Conservation (phyloP, 2,113 vertebrate genomes). For the Lepidothrix coronata region DNA sequence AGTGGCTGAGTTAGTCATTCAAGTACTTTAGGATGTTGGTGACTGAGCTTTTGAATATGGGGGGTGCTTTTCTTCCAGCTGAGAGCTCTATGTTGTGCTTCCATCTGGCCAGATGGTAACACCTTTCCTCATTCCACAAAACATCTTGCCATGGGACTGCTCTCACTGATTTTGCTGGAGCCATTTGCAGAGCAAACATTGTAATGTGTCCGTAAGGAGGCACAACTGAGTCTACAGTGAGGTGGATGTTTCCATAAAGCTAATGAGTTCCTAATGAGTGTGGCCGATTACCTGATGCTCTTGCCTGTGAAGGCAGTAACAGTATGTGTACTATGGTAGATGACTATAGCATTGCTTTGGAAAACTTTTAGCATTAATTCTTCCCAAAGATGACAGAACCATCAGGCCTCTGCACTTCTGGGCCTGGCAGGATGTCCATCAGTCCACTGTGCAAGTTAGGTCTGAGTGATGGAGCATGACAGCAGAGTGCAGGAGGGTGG, state of each 20-base stretch:
- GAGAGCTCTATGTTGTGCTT: background rate
- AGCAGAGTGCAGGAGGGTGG: background rate
- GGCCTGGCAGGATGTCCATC: background rate
- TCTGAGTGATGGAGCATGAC: background rate
- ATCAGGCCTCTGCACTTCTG: background rate
- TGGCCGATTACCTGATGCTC: background rate
- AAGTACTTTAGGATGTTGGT: background rate
- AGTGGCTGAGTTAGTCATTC: background rate
- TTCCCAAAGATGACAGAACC: background rate
- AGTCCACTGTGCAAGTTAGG: background rate
- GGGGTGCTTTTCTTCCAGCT: background rate
- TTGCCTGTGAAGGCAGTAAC: background rate
- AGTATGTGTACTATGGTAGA: fast-evolving
- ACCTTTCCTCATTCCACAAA: background rate
- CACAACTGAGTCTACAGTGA: background rate
- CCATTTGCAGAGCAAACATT: background rate
- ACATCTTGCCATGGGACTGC: background rate
- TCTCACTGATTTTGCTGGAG: background rate
- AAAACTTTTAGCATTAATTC: background rate
- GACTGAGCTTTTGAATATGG: background rate
- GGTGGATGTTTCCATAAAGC: background rate
- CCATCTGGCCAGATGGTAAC: background rate
- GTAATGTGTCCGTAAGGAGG: background rate
- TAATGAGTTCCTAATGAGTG: background rate
- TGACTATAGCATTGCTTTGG: background rate